These are phyloP conservation scores for Piliocolobus tephrosceles DNA, from an alignment of 2,113 vertebrate species.

Conservation along the genomic window DNA sequence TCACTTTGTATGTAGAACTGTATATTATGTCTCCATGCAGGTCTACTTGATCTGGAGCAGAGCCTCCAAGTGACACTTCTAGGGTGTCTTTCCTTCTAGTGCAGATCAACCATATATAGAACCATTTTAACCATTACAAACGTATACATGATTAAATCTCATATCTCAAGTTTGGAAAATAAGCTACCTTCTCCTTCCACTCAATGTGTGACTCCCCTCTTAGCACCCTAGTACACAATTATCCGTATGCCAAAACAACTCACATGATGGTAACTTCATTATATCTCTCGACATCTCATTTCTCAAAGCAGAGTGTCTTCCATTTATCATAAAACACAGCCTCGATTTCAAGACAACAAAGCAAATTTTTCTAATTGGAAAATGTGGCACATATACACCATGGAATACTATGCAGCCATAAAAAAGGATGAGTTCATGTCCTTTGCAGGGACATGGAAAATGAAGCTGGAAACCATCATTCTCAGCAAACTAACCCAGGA, in stretches of 20 bases:
- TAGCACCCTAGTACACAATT: not conserved
- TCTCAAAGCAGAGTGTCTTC: not conserved
- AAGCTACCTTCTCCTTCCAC: not conserved
- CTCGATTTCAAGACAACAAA: not conserved
- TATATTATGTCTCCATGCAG: not conserved
- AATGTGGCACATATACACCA: too few relatives aligned
- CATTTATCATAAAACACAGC: not conserved
- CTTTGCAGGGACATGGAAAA: too few relatives aligned
- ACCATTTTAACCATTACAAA: not conserved
- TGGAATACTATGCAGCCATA: too few relatives aligned
- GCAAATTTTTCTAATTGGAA: not conserved
- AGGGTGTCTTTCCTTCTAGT: not conserved
- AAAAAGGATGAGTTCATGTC: too few relatives aligned
- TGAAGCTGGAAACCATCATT: too few relatives aligned
- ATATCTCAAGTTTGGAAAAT: not conserved
- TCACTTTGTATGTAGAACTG: not conserved
- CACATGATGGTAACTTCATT: not conserved
- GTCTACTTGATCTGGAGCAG: not conserved
- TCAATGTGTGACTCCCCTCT: not conserved
- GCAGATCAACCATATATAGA: not conserved
- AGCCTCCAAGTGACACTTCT: not conserved
- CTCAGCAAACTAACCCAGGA: too few relatives aligned
- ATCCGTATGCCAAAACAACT: not conserved
- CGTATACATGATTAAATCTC: not conserved
- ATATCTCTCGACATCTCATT: not conserved